phyloP scores from a whole-genome alignment of 92 coral and sea anemone genomes.

The Porites evermanni region DNA sequence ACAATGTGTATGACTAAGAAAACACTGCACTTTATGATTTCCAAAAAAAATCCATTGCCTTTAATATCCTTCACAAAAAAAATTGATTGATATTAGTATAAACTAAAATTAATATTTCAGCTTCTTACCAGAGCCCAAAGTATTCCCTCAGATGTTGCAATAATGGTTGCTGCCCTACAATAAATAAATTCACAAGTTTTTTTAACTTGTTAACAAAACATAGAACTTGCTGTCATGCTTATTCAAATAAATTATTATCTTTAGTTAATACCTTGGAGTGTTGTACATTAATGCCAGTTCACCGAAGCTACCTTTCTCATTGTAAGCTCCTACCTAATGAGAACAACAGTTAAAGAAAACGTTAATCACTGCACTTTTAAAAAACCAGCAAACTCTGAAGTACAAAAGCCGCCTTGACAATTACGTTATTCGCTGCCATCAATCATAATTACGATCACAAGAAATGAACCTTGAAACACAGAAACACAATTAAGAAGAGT shows the following conservation, averaged over 20 bases:
- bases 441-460: too few relatives aligned
- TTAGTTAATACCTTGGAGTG: slow-evolving; percentile 96
- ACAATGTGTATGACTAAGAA: too few relatives aligned
- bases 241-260: too few relatives aligned
- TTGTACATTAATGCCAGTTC: slow-evolving; percentile 99
- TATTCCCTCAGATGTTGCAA: slow-evolving; percentile 92
- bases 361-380: too few relatives aligned
- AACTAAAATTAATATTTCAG: too few relatives aligned
- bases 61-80: too few relatives aligned
- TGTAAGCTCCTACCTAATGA: slow-evolving; percentile 90
- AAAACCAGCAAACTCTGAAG: not conserved
- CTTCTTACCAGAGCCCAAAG: slow-evolving; percentile 96
- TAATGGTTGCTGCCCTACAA: slow-evolving; percentile 95
- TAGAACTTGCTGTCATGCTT: not conserved
- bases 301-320: slow-evolving; percentile 98
- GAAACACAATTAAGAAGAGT: too few relatives aligned
- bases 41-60: too few relatives aligned
- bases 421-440: too few relatives aligned
- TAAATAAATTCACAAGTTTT: not conserved
- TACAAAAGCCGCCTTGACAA: not conserved
- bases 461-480: too few relatives aligned
- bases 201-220: not conserved
- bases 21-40: too few relatives aligned
- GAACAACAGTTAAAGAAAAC: not conserved
- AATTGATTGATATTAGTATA: too few relatives aligned